Conservation (phyloP, 2,113 vertebrate species). For the Chionodraco myersi region DNA sequence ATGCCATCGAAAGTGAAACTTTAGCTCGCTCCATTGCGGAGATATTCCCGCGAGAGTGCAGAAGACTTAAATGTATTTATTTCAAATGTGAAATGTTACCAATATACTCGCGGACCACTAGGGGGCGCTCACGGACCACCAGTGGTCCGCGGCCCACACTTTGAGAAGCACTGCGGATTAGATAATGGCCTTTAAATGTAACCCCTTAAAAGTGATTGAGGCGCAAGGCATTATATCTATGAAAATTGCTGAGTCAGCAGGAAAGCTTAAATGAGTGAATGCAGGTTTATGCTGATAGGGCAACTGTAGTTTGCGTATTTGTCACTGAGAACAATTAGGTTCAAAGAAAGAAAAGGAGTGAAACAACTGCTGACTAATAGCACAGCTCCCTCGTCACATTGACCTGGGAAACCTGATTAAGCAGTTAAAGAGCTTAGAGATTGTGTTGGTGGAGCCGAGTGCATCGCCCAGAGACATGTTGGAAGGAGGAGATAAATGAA, state of each 20-base stretch:
- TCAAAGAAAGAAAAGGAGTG: background rate
- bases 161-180: too few relatives aligned
- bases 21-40: too few relatives aligned
- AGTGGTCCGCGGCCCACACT: too few relatives aligned
- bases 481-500: constrained; percentile 38
- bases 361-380: constrained; percentile 27
- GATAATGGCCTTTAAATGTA: constrained; percentile 13
- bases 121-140: too few relatives aligned
- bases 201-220: background rate
- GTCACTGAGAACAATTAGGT: constrained; percentile 24
- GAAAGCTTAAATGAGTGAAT: background rate
- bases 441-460: constrained; percentile 33
- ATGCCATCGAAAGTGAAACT: too few relatives aligned
- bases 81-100: too few relatives aligned
- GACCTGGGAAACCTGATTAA: constrained; percentile 38
- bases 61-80: too few relatives aligned
- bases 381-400: constrained; percentile 14
- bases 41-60: too few relatives aligned
- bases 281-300: background rate
- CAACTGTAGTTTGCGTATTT: constrained; percentile 1
- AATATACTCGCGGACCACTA: too few relatives aligned
- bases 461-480: constrained; percentile 27
- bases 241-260: background rate
- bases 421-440: constrained; percentile 44
- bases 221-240: background rate